These are phyloP conservation scores for Drosophila teissieri DNA, from an alignment of 1,140 invertebrate genomes.

Conservation along the genomic window DNA sequence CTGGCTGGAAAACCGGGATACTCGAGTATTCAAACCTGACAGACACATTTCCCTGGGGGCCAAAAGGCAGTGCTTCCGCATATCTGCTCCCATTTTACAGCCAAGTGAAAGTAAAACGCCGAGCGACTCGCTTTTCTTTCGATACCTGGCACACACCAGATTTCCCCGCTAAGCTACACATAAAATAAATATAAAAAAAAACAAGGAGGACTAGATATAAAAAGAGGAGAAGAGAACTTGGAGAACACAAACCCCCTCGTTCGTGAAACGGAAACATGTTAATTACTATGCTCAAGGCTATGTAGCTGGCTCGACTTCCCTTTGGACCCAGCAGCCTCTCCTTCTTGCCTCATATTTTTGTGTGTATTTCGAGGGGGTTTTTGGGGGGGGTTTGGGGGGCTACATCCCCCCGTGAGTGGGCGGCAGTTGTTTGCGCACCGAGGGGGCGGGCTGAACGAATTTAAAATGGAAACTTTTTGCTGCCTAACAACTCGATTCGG, in stretches of 20 bases:
- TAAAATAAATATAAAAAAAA: not conserved
- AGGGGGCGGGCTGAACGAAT: conserved; percentile 14
- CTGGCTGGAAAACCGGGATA: not conserved
- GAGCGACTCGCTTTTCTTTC: conserved; percentile 47
- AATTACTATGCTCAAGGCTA: conserved; percentile 81
- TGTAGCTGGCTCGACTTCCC: conserved; percentile 69
- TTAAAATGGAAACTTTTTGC: conserved; percentile 64
- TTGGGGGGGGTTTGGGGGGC: not conserved
- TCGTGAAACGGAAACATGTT: conserved; percentile 81
- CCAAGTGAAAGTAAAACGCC: conserved; percentile 72
- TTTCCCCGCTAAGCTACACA: conserved; percentile 30
- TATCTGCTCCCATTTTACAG: conserved; percentile 69
- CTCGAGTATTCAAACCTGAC: conserved; percentile 7
- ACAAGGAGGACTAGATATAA: not conserved
- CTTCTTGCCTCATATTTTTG: conserved; percentile 42
- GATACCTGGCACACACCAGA: conserved; percentile 62
- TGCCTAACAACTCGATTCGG: conserved; percentile 46
- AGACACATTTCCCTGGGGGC: conserved; percentile 39
- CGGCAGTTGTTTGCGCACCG: conserved; percentile 51
- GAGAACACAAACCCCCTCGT: conserved; percentile 19
- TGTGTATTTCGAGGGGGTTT: conserved; percentile 20
- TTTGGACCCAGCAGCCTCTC: conserved; percentile 44
- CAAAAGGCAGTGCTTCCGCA: conserved; percentile 56
- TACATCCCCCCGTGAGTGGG: conserved; percentile 33
- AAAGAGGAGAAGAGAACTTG: not conserved